Evolutionary conservation across 2,113 vertebrate genomes (phyloP).

Genomic region (Blennius ocellaris): DNA sequence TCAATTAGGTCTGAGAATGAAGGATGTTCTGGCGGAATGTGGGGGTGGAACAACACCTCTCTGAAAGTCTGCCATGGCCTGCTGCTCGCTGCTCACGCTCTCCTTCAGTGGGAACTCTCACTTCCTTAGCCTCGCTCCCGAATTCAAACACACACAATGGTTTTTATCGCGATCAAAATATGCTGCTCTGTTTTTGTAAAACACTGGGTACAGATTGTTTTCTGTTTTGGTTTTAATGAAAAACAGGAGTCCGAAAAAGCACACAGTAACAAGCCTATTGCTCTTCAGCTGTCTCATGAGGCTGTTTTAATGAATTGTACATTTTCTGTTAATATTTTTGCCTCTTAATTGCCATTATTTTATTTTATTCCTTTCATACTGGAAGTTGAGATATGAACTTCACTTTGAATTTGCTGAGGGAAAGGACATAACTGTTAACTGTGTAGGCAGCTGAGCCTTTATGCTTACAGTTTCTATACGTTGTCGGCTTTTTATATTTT

Average conservation of each 20-base stretch:
- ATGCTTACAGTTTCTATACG: no score
- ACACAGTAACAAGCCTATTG: neutral
- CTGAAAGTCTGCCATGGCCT: constrained; percentile 59
- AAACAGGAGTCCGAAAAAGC: neutral
- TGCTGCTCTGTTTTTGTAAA: neutral
- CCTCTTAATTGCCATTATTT: no score
- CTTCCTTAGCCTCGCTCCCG: constrained; percentile 3
- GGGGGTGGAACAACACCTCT: constrained; percentile 50
- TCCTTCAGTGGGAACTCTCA: constrained; percentile 38
- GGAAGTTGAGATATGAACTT: no score
- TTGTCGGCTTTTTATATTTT: no score
- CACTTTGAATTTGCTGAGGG: no score
- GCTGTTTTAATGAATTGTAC: no score
- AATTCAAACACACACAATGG: constrained; percentile 5
- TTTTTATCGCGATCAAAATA: neutral
- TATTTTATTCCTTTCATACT: no score
- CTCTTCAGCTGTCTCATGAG: neutral
- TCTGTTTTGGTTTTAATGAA: neutral
- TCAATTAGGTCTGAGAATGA: constrained; percentile 77
- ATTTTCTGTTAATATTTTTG: no score
- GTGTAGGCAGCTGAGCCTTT: no score
- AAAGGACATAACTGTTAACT: no score
- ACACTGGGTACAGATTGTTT: neutral
- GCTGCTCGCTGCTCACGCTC: constrained; percentile 58
- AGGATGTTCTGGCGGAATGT: constrained; percentile 61